phyloP scores from a whole-genome alignment of 2,888 invertebrate genomes.

The Trissoscelio sp. region DNA sequence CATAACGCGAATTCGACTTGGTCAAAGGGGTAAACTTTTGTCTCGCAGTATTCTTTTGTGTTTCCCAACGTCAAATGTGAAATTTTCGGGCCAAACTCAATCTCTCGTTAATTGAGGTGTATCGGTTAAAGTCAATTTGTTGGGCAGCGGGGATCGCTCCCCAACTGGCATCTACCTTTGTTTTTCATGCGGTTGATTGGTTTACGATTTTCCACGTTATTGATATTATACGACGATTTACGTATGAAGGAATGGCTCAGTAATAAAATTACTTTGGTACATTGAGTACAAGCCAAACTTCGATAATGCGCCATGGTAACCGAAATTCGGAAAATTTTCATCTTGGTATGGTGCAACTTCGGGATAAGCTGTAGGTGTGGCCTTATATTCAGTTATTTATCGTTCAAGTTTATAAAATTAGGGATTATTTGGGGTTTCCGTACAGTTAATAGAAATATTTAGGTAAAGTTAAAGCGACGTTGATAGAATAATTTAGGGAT shows the following conservation, averaged over 20 bases:
- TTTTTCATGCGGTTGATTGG: conserved; percentile 9
- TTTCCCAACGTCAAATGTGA: neutral
- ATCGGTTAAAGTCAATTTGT: conserved; percentile 17
- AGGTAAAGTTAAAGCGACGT: neutral
- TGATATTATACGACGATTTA: conserved; percentile 4
- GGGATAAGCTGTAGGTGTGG: conserved; percentile 17
- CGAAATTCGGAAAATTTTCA: conserved; percentile 36
- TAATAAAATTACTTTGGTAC: conserved; percentile 23
- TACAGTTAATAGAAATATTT: conserved; percentile 1
- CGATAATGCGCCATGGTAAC: conserved; percentile 10
- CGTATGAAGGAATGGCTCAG: conserved; percentile 5
- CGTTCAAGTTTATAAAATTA: neutral
- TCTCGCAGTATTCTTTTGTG: neutral
- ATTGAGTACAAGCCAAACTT: conserved; percentile 7
- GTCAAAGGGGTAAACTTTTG: conserved; percentile 22
- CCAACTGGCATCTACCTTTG: neutral
- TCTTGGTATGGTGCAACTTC: conserved; percentile 6
- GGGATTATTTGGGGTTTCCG: neutral
- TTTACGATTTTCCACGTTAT: conserved; percentile 1
- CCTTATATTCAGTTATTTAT: conserved; percentile 19
- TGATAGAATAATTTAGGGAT: too few species aligned
- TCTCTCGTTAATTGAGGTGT: conserved; percentile 1
- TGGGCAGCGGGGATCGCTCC: neutral
- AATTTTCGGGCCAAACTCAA: neutral
- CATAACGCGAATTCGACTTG: conserved; percentile 5